A percentile compares a stretch with the other conserved stretches of the same genome.
Evolutionary conservation across 1,140 invertebrate genomes (phyloP).

Genomic region (Rhynchophorus ferrugineus): DNA sequence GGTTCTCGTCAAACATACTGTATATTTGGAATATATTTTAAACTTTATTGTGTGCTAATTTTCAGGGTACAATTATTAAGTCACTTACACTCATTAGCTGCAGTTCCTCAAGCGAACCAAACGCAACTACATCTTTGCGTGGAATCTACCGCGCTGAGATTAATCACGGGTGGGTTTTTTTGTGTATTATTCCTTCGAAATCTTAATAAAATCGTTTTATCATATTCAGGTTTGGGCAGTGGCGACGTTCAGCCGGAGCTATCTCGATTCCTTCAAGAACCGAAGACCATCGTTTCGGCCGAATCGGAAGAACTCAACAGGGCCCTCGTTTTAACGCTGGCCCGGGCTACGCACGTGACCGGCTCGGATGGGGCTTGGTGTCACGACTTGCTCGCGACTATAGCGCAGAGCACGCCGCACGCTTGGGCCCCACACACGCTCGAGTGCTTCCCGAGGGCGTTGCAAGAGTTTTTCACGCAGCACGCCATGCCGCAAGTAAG

Average conservation of each 20-base stretch:
- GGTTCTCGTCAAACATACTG: too few species aligned
- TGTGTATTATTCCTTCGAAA: not conserved
- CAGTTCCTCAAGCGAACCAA: slow-evolving; percentile 88
- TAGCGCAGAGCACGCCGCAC: slow-evolving; percentile 91
- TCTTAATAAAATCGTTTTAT: not conserved
- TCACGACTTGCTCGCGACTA: slow-evolving; percentile 79
- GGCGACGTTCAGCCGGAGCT: slow-evolving; percentile 86
- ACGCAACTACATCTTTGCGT: slow-evolving; percentile 92
- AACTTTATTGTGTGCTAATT: not conserved
- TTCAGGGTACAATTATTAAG: slow-evolving; percentile 76
- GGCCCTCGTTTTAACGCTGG: slow-evolving; percentile 85
- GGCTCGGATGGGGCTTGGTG: slow-evolving; percentile 78
- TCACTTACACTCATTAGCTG: slow-evolving; percentile 79
- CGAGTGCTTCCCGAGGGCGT: slow-evolving; percentile 80
- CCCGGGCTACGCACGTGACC: slow-evolving; percentile 88
- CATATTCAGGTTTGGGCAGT: slow-evolving; percentile 61
- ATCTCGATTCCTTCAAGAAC: slow-evolving; percentile 78
- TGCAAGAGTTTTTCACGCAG: slow-evolving; percentile 81
- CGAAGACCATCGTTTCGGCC: slow-evolving; percentile 79
- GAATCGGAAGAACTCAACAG: slow-evolving; percentile 94
- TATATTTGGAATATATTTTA: not conserved
- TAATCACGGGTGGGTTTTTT: slow-evolving; percentile 61
- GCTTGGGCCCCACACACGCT: slow-evolving; percentile 90
- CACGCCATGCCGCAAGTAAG: slow-evolving; percentile 55
- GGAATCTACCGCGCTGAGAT: slow-evolving; percentile 83